These are phyloP conservation scores for Myotis brandtii DNA, from an alignment of 2,113 vertebrate genomes.

Conservation along the genomic window DNA sequence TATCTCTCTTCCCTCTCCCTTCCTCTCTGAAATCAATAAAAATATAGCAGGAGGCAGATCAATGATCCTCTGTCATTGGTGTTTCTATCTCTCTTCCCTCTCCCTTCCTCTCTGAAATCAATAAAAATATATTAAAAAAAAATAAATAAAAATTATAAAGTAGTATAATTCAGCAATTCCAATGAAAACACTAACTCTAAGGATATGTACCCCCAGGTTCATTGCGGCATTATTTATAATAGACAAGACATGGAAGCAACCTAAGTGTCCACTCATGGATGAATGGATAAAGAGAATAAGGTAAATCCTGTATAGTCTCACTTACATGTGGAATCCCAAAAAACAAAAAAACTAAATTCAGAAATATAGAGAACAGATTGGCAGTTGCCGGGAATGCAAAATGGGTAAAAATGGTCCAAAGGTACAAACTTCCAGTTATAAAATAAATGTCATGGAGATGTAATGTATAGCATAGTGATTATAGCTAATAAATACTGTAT, in stretches of 20 bases:
- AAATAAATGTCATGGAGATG: neutral
- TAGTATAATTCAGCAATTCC: neutral
- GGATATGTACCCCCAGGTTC: neutral
- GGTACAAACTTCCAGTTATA: neutral
- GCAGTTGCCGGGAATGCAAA: neutral
- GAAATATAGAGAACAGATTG: neutral
- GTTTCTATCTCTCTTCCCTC: too few relatives aligned
- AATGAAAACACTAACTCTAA: neutral
- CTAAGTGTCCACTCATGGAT: neutral
- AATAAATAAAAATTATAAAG: neutral
- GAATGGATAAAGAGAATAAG: neutral
- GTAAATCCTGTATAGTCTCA: neutral
- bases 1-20: too few relatives aligned
- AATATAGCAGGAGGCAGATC: too few relatives aligned
- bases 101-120: too few relatives aligned
- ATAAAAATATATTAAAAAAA: too few relatives aligned
- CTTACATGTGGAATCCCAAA: neutral
- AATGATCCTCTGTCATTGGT: too few relatives aligned
- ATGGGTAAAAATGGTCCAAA: neutral
- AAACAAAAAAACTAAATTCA: neutral
- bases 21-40: too few relatives aligned
- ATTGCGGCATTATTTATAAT: neutral
- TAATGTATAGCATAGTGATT: neutral
- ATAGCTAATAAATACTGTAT: neutral
- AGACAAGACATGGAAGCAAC: neutral